These are phyloP conservation scores for Sericinus montela DNA, from an alignment of 2,888 invertebrate genomes.

Conservation along the genomic window DNA sequence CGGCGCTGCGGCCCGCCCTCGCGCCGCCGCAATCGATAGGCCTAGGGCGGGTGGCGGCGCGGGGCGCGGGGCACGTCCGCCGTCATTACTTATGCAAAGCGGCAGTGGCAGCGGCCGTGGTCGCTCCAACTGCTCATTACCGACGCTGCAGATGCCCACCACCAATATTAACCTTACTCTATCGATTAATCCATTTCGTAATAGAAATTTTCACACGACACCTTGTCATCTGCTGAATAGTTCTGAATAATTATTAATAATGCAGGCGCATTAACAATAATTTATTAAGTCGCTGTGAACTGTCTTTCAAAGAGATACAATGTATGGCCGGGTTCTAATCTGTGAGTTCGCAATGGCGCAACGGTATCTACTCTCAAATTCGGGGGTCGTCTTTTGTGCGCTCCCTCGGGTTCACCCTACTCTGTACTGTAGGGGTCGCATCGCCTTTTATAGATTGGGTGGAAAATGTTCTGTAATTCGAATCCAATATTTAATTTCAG, in stretches of 20 bases:
- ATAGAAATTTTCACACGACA: background rate
- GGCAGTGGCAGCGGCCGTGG: conserved; percentile 42
- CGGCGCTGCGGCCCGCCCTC: conserved; percentile 74
- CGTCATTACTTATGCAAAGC: conserved; percentile 77
- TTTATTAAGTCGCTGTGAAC: background rate
- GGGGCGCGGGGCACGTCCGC: conserved; percentile 45
- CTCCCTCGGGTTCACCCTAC: conserved; percentile 50
- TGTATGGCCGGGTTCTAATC: conserved; percentile 52
- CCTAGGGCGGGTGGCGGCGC: conserved; percentile 81
- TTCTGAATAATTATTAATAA: no score
- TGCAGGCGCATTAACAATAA: no score
- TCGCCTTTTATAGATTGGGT: conserved; percentile 50
- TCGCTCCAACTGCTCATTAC: conserved; percentile 14
- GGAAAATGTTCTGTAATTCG: conserved; percentile 3
- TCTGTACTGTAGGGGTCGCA: conserved; percentile 42
- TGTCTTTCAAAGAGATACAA: conserved; percentile 21
- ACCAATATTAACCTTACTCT: conserved; percentile 9
- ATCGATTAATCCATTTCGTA: conserved; percentile 4
- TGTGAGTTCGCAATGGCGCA: conserved; percentile 53
- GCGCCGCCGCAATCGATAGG: conserved; percentile 85
- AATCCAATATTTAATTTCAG: conserved; percentile 5
- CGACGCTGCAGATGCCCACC: conserved; percentile 9
- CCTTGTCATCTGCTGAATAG: no score
- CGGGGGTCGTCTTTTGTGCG: conserved; percentile 59
- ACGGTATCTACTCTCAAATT: conserved; percentile 54